These are phyloP conservation scores for Ictidomys tridecemlineatus DNA, from an alignment of 2,113 vertebrate genomes.

Conservation along the genomic window DNA sequence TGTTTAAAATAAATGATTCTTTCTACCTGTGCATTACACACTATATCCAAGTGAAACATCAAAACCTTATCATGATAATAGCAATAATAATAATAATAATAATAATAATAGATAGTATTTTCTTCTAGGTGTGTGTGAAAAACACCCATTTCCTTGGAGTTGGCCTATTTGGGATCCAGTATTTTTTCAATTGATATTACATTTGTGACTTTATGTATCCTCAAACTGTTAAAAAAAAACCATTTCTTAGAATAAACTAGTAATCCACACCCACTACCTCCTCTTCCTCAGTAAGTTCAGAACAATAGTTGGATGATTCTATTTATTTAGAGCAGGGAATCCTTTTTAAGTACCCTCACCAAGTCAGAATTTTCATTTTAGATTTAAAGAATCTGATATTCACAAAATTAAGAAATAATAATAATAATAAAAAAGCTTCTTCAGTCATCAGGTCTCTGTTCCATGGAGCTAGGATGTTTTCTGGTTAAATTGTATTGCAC, in stretches of 20 bases:
- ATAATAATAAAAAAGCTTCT: neutral
- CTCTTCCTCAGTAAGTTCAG: neutral
- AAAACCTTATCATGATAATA: slow-evolving; percentile 1
- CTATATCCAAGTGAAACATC: slow-evolving; percentile 27
- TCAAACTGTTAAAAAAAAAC: neutral
- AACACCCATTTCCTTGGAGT: neutral
- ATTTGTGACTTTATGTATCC: neutral
- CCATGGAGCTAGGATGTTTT: slow-evolving; percentile 2
- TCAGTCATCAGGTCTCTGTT: neutral
- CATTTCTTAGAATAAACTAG: slow-evolving; percentile 17
- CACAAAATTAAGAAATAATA: neutral
- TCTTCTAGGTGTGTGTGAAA: neutral
- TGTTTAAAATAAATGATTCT: neutral
- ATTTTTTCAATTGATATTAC: neutral
- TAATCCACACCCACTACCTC: neutral
- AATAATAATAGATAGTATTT: slow-evolving; percentile 36
- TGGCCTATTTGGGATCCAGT: neutral
- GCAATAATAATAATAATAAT: neutral
- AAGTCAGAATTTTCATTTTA: slow-evolving; percentile 53
- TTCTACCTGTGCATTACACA: slow-evolving; percentile 39
- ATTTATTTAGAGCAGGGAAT: neutral
- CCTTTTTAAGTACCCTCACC: neutral
- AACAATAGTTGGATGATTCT: slow-evolving; percentile 28
- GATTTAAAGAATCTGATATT: neutral
- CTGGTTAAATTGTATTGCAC: neutral